These are phyloP conservation scores for Dicrurus megarhynchus DNA, from an alignment of 2,113 vertebrate genomes.

Conservation along the genomic window DNA sequence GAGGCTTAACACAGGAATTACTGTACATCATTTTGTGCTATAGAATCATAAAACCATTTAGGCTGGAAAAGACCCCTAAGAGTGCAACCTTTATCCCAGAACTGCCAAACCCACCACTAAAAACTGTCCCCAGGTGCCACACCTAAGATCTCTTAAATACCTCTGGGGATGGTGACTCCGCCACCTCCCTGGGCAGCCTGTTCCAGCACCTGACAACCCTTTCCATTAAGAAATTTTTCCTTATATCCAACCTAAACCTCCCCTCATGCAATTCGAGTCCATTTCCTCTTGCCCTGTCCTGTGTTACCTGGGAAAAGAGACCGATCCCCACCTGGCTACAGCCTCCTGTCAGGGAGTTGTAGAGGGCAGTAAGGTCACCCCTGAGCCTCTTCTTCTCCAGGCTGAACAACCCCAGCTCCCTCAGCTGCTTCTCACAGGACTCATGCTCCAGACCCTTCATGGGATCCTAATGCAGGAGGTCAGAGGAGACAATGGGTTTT, in stretches of 20 bases:
- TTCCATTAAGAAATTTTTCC: not conserved
- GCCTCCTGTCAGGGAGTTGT: not conserved
- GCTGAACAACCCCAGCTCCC: not conserved
- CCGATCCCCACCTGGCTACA: not conserved
- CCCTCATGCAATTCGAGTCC: rapidly evolving
- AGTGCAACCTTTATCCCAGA: not conserved
- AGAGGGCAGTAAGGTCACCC: no score
- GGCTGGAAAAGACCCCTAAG: not conserved
- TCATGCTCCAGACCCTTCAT: rapidly evolving
- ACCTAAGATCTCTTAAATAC: not conserved
- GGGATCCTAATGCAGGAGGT: not conserved
- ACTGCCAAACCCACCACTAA: not conserved
- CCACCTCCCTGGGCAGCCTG: not conserved
- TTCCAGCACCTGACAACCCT: not conserved
- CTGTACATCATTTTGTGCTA: not conserved
- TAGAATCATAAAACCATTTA: not conserved
- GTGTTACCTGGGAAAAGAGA: not conserved
- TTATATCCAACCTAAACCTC: not conserved
- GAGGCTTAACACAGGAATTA: not conserved
- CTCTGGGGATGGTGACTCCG: not conserved
- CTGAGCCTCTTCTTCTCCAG: not conserved
- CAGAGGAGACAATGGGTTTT: not conserved
- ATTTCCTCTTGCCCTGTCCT: not conserved
- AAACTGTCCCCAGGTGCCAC: not conserved
- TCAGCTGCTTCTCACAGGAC: not conserved